Conservation (phyloP, 1,140 invertebrate genomes). For the Zaprionus ghesquierei region DNA sequence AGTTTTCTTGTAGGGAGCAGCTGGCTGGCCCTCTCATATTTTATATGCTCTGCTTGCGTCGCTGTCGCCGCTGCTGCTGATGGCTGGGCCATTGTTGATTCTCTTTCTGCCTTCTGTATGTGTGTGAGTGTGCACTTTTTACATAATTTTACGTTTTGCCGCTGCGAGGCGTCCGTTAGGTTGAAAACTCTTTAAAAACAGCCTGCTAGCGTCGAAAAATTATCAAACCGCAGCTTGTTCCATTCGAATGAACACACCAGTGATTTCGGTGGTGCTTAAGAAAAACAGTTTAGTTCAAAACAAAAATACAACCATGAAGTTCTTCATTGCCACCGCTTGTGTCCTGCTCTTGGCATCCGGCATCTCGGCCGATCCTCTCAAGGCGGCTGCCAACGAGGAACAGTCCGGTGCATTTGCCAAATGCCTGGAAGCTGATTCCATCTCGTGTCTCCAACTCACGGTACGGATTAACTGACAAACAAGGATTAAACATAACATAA, state of each 20-base stretch:
- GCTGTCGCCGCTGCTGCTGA: constrained; percentile 19
- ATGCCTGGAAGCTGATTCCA: constrained; percentile 86
- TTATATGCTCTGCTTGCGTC: constrained; percentile 30
- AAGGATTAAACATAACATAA: constrained; percentile 59
- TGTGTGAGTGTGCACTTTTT: constrained; percentile 69
- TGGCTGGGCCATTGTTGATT: constrained; percentile 15
- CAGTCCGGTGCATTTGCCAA: constrained; percentile 81
- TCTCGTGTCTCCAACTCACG: constrained; percentile 86
- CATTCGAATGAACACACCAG: constrained; percentile 83
- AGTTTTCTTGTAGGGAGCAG: constrained; percentile 41
- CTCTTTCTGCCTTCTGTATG: constrained; percentile 35
- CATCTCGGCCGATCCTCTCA: constrained; percentile 78
- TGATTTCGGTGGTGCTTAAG: constrained; percentile 80
- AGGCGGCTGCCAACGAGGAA: constrained; percentile 54
- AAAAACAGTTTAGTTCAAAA: constrained; percentile 62
- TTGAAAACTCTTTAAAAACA: constrained; percentile 83
- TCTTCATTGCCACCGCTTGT: constrained; percentile 74
- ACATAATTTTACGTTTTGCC: constrained; percentile 79
- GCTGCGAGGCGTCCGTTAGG: constrained; percentile 70
- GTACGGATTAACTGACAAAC: constrained; percentile 79
- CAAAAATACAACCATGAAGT: constrained; percentile 64
- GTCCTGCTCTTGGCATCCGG: constrained; percentile 78
- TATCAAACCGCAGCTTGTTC: constrained; percentile 83
- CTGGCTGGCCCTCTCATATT: constrained; percentile 48
- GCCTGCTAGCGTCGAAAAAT: constrained; percentile 81